These are phyloP conservation scores for Echiichthys vipera DNA, from an alignment of 2,797 vertebrate species.

Conservation along the genomic window DNA sequence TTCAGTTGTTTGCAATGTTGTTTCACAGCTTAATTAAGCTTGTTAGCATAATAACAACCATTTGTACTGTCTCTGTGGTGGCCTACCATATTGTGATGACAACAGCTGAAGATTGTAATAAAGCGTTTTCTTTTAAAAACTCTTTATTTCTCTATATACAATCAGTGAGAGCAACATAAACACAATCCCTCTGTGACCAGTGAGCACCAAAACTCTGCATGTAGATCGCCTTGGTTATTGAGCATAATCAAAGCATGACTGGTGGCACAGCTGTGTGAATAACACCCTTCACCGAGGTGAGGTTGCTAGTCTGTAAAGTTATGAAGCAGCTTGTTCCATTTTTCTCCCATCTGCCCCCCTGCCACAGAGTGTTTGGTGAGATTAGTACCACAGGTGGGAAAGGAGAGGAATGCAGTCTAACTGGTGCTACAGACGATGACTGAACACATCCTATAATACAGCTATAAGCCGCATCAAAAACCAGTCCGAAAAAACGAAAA, in stretches of 20 bases:
- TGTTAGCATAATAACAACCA: background rate
- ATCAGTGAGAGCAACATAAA: constrained; percentile 73
- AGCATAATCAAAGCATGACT: constrained; percentile 38
- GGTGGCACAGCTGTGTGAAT: constrained; percentile 51
- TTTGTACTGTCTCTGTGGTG: background rate
- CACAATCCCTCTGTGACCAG: constrained; percentile 62
- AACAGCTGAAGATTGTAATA: constrained; percentile 24
- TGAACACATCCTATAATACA: constrained; percentile 36
- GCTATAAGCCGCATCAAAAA: constrained; percentile 31
- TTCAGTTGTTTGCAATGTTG: too few relatives aligned
- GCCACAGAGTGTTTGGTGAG: constrained; percentile 57
- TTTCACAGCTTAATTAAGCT: too few relatives aligned
- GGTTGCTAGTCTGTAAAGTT: constrained; percentile 28
- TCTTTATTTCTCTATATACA: constrained; percentile 82
- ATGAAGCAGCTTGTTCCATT: constrained; percentile 50
- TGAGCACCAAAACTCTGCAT: constrained; percentile 54
- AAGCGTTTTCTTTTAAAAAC: constrained; percentile 67
- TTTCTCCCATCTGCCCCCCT: constrained; percentile 36
- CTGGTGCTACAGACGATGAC: constrained; percentile 52
- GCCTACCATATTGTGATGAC: background rate
- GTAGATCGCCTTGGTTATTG: constrained; percentile 29
- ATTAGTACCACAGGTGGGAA: constrained; percentile 56
- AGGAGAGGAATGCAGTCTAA: constrained; percentile 64
- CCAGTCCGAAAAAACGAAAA: constrained; percentile 32
- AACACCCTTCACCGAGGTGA: background rate